Evolutionary conservation across 2,888 invertebrate genomes (phyloP).

Genomic region (Chrysolina oricalcia): DNA sequence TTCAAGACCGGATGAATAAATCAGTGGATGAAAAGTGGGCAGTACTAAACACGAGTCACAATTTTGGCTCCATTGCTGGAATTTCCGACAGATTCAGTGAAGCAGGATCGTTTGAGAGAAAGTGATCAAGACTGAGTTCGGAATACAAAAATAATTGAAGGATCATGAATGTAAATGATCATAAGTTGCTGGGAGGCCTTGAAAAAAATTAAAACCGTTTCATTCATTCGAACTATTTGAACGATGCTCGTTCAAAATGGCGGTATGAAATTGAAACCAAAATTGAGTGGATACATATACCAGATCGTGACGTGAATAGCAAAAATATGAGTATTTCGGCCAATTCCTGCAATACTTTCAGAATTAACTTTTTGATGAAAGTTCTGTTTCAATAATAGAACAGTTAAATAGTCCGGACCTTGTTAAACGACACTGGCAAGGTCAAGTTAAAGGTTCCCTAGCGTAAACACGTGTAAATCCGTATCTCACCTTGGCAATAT

Average conservation of each 20-base stretch:
- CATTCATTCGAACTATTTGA: background rate
- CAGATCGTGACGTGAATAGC: background rate
- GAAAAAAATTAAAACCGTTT: background rate
- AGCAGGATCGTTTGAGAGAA: too few species aligned
- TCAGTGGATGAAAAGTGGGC: too few species aligned
- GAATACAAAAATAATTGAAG: too few species aligned
- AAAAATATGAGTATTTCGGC: background rate
- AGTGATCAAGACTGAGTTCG: too few species aligned
- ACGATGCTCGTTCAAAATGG: background rate
- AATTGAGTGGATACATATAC: background rate
- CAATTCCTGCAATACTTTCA: background rate
- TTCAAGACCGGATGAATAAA: too few species aligned
- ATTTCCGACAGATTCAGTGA: too few species aligned
- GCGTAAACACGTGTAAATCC: slow-evolving; percentile 10
- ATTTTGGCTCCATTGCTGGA: too few species aligned
- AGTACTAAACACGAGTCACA: too few species aligned
- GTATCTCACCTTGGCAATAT: slow-evolving; percentile 68
- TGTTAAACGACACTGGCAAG: slow-evolving; percentile 31
- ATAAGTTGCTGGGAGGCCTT: too few species aligned
- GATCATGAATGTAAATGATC: too few species aligned
- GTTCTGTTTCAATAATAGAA: background rate
- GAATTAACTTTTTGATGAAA: background rate
- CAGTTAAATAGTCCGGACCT: background rate
- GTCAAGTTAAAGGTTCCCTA: slow-evolving; percentile 47
- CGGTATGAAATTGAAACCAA: background rate